A percentile compares a stretch with the other conserved stretches of the same genome.
Evolutionary conservation across 2,113 vertebrate genomes (phyloP).

Genomic region (Ibidorhyncha struthersii): DNA sequence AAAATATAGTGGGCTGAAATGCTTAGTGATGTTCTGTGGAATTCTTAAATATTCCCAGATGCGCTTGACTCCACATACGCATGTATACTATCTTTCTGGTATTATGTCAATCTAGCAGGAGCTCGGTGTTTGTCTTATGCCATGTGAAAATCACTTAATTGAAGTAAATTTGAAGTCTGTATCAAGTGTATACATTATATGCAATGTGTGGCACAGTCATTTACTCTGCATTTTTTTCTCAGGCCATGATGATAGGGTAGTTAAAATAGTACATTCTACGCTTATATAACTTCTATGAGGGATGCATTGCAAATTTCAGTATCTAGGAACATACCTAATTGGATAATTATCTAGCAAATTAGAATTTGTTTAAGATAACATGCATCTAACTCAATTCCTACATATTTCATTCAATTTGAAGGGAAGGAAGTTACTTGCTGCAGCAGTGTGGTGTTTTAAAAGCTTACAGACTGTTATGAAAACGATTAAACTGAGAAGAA

Average conservation of each 20-base stretch:
- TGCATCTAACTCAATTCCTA: background rate
- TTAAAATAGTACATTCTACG: background rate
- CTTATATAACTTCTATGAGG: background rate
- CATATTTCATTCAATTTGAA: background rate
- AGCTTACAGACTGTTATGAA: background rate
- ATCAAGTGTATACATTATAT: background rate
- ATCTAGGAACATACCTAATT: background rate
- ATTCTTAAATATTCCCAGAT: background rate
- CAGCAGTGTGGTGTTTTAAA: background rate
- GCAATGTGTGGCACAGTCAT: background rate
- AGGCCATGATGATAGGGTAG: background rate
- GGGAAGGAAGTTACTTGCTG: background rate
- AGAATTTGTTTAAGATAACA: background rate
- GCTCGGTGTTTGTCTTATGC: background rate
- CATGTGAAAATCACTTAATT: background rate
- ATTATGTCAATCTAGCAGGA: background rate
- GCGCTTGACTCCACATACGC: slow-evolving; percentile 19
- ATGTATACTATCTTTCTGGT: slow-evolving; percentile 13
- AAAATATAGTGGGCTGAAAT: background rate
- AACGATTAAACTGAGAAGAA: background rate
- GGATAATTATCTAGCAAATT: background rate
- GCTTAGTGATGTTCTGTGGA: background rate
- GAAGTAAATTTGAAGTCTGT: background rate
- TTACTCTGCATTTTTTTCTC: background rate
- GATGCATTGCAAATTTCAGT: background rate